Percentiles rank a stretch among this genome's conserved stretches.
Conservation (phyloP, 2,797 vertebrate species). For the Austrolebias charrua region DNA sequence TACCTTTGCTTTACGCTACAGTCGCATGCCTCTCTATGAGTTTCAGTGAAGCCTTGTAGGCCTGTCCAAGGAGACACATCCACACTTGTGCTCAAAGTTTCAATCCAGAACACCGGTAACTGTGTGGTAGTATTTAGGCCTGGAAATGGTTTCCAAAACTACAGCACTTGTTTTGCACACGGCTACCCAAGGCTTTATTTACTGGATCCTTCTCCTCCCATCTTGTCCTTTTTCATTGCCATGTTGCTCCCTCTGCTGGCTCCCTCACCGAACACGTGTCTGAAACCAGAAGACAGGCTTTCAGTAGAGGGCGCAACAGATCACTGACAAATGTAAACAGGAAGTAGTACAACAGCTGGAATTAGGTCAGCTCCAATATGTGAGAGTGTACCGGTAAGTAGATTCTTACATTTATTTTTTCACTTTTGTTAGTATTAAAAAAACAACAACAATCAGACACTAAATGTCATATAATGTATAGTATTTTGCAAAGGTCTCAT, state of each 20-base stretch:
- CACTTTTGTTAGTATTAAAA: neutral
- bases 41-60: slow-evolving; percentile 47
- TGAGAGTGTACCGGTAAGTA: too few relatives aligned
- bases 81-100: slow-evolving; percentile 30
- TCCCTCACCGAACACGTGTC: slow-evolving; percentile 4
- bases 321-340: slow-evolving; percentile 54
- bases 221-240: slow-evolving; percentile 71
- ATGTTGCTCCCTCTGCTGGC: slow-evolving; percentile 72
- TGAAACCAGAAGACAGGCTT: slow-evolving; percentile 1
- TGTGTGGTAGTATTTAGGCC: slow-evolving; percentile 54
- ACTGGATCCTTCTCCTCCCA: slow-evolving; percentile 61
- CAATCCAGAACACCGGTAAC: slow-evolving; percentile 50
- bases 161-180: slow-evolving; percentile 75
- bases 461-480: too few relatives aligned
- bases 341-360: slow-evolving; percentile 52
- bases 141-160: slow-evolving; percentile 60
- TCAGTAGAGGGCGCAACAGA: slow-evolving; percentile 55
- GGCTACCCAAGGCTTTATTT: slow-evolving; percentile 63
- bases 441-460: neutral
- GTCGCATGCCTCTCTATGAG: slow-evolving; percentile 48
- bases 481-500: neutral
- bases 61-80: slow-evolving; percentile 33
- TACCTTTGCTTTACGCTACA: slow-evolving; percentile 58
- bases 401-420: neutral
- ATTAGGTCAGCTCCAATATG: neutral